Evolutionary conservation across 1,140 invertebrate genomes (phyloP), one percentile per base, ranked within the genome.

Genomic region (Zeugodacus cucurbitae): DNA sequence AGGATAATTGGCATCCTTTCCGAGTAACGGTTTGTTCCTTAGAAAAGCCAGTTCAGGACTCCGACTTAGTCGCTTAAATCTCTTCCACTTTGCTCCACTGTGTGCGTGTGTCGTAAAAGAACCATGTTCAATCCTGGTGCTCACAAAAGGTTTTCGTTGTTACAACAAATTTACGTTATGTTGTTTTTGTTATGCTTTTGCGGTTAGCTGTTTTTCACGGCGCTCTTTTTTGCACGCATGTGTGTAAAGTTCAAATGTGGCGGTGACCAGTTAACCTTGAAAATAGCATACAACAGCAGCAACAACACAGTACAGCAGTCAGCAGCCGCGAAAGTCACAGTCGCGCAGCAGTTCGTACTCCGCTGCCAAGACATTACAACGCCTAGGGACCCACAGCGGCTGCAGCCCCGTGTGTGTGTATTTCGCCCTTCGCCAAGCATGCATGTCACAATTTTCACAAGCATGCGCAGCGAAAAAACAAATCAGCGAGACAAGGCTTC

Each of bases 181-280:
- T 48, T 82, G 41, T 48, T 82, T 48, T 44, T 82, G 41, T 62
- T 62, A 62, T 48, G 44, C 20, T 82, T 29, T 48, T 82, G 67
- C 41, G 37, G 74, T 82, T 82, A 48, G 74, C 74, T 82, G 41
- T 82, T 82, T 48, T 82, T 82, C 41, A 82, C 48, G n/a, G n/a
- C 26, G 5, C 11, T 10, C 22, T 82, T 82, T 82, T 82, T 37
- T 14, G 20, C 41, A 82, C 37, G 74, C 74, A 82, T 82, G 74
- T 86, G 44, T 86, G 85, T 59, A 86, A 58, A 86, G 85, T 86
- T 86, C 85, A 86, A 86, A 86, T 86, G 85, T 59, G 85, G 57
- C 57, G 85, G 85, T 86, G 85, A 86, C 85, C 85, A 86, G 85
- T 86, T 86, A 86, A 86, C 85, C 85, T 86, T 86, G 85, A 82